Evolutionary conservation across 2,888 invertebrate genomes (phyloP), one percentile per base, ranked within the genome.

Genomic region (Teinopalpus imperialis): DNA sequence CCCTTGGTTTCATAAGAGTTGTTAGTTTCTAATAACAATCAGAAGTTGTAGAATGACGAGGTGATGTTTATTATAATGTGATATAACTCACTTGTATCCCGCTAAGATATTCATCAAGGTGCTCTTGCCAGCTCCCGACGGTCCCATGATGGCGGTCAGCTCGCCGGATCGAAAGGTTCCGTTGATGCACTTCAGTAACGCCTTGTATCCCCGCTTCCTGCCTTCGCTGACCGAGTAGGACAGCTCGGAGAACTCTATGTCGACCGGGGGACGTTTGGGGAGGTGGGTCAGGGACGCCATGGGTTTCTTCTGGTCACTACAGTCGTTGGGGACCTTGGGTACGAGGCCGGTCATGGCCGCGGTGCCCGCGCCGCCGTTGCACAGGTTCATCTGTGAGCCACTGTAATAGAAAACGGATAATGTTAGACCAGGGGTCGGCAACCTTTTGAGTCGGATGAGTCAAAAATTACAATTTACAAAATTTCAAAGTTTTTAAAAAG

Each of bases 131-230:
- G 92, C 92, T 0, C 92, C 92, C 0, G 97, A 97, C 18, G 98
- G 98, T 20, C 98, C 98, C 97, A 98, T 97, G 48, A 98, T 97
- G 18, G 97, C 98, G 0, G 97, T 97, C 59, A 98, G 89, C 69
- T 97, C 96, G n/a, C 98, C 96, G 51, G 95, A 95, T 58, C 92
- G 91, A 74, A 97, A 97, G 68, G 94, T 94, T 4, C 98, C 98
- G 63, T 94, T 95, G 44, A 98, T 94, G 59, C 94, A 92, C 83
- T 97, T 97, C 57, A 97, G 86, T 63, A 97, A 93, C 7, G 95
- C 94, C 79, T 97, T 97, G 75, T 94, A 94, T 3, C 95, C 95
- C 55, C 94, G 90, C 71, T 92, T 91, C 53, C 94, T 89, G 9
- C 95, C 94, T 65, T 97, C 96, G 35, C 96, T 94, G 40, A 98